These are phyloP conservation scores for Perccottus glenii DNA, from an alignment of 2,113 vertebrate species.

Conservation along the genomic window DNA sequence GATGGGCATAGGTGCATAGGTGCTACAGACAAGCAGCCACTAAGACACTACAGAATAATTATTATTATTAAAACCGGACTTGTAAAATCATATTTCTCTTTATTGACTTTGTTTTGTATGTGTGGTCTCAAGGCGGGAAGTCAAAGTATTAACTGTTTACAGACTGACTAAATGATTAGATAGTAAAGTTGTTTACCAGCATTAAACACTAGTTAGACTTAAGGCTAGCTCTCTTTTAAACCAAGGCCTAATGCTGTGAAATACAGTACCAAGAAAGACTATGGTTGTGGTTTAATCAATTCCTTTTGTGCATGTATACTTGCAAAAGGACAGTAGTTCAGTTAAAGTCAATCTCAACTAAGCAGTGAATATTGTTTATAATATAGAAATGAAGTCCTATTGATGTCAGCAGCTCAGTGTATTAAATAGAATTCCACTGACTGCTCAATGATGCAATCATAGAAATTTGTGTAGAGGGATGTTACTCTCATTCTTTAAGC, in stretches of 20 bases:
- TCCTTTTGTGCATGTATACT: too few relatives aligned
- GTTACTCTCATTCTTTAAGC: constrained; percentile 17
- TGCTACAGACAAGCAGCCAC: too few relatives aligned
- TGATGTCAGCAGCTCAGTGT: too few relatives aligned
- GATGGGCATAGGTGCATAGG: too few relatives aligned
- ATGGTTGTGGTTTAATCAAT: neutral
- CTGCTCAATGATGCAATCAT: constrained; percentile 5
- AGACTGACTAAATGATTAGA: neutral
- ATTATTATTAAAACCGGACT: too few relatives aligned
- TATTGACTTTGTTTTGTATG: neutral
- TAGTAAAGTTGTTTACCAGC: neutral
- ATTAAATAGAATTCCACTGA: constrained; percentile 5
- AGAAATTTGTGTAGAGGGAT: constrained; percentile 12
- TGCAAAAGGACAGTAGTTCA: too few relatives aligned
- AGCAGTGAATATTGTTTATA: too few relatives aligned
- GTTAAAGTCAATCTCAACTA: too few relatives aligned
- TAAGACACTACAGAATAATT: too few relatives aligned
- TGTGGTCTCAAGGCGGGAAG: neutral
- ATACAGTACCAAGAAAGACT: neutral
- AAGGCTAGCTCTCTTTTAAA: neutral
- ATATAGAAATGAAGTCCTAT: too few relatives aligned
- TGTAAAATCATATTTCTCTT: neutral
- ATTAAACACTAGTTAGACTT: neutral
- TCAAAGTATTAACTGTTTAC: neutral
- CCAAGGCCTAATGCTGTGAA: neutral